phyloP scores from a whole-genome alignment of 2,888 invertebrate species.

The Drymonia ruficornis region DNA sequence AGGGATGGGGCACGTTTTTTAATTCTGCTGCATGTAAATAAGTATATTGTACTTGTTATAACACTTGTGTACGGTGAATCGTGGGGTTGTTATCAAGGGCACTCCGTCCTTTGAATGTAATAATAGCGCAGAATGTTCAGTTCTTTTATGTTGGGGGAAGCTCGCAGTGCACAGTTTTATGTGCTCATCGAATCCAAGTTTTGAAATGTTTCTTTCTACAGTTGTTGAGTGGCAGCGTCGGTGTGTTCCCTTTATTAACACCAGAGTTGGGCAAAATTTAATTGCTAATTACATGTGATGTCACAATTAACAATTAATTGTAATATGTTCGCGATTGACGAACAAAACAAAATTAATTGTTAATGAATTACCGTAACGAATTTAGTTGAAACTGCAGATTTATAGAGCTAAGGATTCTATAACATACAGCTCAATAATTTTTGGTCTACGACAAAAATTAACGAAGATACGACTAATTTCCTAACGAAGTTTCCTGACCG shows the following conservation, averaged over 20 bases:
- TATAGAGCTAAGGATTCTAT: too few species aligned
- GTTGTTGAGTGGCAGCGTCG: slow-evolving; percentile 5
- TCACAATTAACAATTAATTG: too few species aligned
- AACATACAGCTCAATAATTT: too few species aligned
- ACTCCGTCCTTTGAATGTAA: slow-evolving; percentile 76
- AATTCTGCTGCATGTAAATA: slow-evolving; percentile 81
- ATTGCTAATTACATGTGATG: too few species aligned
- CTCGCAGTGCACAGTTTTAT: slow-evolving; percentile 46
- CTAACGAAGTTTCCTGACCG: too few species aligned
- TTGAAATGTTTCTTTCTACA: slow-evolving; percentile 15
- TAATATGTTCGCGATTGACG: too few species aligned
- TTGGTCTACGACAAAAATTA: too few species aligned
- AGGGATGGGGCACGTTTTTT: slow-evolving; percentile 79
- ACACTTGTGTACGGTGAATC: slow-evolving; percentile 77
- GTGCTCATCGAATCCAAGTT: slow-evolving; percentile 31
- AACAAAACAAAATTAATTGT: too few species aligned
- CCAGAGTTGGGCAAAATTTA: too few species aligned
- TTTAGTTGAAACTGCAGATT: too few species aligned
- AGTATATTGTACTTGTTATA: slow-evolving; percentile 80
- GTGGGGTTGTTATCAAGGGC: slow-evolving; percentile 80
- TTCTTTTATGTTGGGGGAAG: slow-evolving; percentile 62
- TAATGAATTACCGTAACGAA: too few species aligned
- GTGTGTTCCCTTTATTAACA: not conserved
- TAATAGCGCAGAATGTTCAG: slow-evolving; percentile 74
- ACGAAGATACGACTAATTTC: too few species aligned